Base-by-base conservation (phyloP, 2,888 invertebrate species). In the Drosophila infuscata region DNA sequence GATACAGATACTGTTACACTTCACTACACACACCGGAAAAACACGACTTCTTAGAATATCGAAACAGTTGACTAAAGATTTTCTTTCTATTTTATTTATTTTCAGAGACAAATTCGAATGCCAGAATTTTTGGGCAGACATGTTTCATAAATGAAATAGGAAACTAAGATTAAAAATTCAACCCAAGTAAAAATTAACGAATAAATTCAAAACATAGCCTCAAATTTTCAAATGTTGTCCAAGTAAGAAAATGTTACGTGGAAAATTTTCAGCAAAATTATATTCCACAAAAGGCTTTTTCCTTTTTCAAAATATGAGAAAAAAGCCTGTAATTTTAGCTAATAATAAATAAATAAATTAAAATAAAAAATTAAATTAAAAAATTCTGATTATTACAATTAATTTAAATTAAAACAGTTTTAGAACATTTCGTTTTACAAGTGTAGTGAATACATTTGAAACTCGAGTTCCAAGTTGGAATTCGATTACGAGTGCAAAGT, bases 1-100 rank as follows among this genome's bases (percentile, higher is more conserved):
- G 83, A 66, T 58, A 41, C 52, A 58, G 57, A 41, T 49, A 51
- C 17, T 62, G 52, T 57, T 65, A 60, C 59, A 17, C n/a, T 29
- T 17, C 0, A 30, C 7, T 8, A 29, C 29, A 56, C 29, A 56
- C 56, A 20, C 15, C 15, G 1, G 29, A 38, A 9, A 38, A 56
- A 56, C 7, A 38, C 17, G 8, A 4, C 17, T 11, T 15, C 7
- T 17, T 11, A 17, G 6, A 29, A 29, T 49, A 29, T 6, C 17
- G 9, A 17, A 17, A 29, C 4, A 8, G 8, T 46, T 4, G 1
- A 2, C 8, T 8, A 25, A 25, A 25, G 0, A 9, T 0, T 12
- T 20, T 46, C 0, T 2, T 3, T 8, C 12, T 12, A 3, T n/a
- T n/a, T n/a, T 41, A 12, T 7, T 0, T 12, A 46, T 36, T 38